Evolutionary conservation across 2,113 vertebrate species (phyloP).

Genomic region (Lepus americanus): DNA sequence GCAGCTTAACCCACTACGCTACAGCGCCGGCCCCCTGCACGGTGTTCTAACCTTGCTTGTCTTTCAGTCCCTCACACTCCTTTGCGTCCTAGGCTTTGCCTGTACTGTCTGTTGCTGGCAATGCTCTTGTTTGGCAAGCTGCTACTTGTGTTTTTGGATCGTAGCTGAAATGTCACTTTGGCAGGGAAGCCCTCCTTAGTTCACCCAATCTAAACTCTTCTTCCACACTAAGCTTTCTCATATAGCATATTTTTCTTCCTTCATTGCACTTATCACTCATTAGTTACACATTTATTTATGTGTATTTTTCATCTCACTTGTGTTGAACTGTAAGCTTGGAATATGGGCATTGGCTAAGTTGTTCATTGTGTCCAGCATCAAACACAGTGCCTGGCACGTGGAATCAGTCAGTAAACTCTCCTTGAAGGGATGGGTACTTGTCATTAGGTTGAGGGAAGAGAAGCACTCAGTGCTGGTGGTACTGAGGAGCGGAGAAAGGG

Average conservation of each 20-base stretch:
- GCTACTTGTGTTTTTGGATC: background rate
- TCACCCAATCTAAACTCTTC: background rate
- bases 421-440: background rate
- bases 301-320: conserved; percentile 34
- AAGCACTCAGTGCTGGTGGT: background rate
- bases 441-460: conserved; percentile 27
- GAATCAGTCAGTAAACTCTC: background rate
- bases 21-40: background rate
- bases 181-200: conserved; percentile 2
- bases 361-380: background rate
- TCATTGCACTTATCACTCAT: background rate
- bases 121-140: background rate
- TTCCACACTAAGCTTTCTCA: background rate
- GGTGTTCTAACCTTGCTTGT: background rate
- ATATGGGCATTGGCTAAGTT: background rate
- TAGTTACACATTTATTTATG: background rate
- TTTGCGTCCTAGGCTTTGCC: background rate
- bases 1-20: no score
- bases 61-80: background rate
- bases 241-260: background rate
- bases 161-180: conserved; percentile 26
- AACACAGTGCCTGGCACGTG: background rate
- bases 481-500: conserved; percentile 15
- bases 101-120: background rate
- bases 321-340: conserved; percentile 9